Evolutionary conservation across 2,888 invertebrate species (phyloP).

Genomic region (Adelphocoris suturalis): DNA sequence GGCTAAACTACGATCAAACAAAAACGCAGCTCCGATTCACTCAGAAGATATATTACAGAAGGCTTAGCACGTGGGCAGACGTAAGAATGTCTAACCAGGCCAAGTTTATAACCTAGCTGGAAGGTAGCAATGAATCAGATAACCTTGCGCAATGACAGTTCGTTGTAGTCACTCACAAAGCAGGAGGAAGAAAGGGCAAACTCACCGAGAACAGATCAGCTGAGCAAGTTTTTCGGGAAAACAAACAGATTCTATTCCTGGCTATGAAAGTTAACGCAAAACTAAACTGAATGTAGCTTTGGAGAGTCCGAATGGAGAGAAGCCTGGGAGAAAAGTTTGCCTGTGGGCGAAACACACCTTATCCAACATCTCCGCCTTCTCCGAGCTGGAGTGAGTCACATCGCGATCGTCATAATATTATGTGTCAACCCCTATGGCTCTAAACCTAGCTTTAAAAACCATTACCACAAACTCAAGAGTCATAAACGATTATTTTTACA

Average conservation of each 20-base stretch:
- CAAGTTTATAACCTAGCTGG: slow-evolving; percentile 27
- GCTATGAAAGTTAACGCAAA: slow-evolving; percentile 13
- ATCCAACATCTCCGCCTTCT: slow-evolving; percentile 48
- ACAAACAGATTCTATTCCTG: slow-evolving; percentile 42
- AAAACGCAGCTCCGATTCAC: neutral
- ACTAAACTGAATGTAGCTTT: slow-evolving; percentile 25
- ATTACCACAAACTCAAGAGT: too few species aligned
- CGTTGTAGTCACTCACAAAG: neutral
- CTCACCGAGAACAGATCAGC: slow-evolving; percentile 23
- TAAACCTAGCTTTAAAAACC: neutral
- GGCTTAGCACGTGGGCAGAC: slow-evolving; percentile 4
- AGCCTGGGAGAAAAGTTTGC: slow-evolving; percentile 31
- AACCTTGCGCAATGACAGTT: slow-evolving; percentile 20
- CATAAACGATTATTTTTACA: too few species aligned
- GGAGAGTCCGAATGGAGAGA: slow-evolving; percentile 31
- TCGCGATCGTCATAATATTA: slow-evolving; percentile 48
- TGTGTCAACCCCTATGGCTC: neutral
- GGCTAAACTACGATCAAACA: neutral
- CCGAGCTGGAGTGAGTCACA: slow-evolving; percentile 53
- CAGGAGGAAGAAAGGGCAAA: neutral
- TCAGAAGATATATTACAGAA: neutral
- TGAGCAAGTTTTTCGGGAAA: neutral
- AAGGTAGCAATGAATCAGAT: slow-evolving; percentile 18
- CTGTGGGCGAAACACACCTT: slow-evolving; percentile 70
- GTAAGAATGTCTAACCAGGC: slow-evolving; percentile 27